A percentile compares a stretch with the other conserved stretches of the same genome.
phyloP scores from a whole-genome alignment of 2,113 vertebrate genomes.

The Aspiorhynchus laticeps region DNA sequence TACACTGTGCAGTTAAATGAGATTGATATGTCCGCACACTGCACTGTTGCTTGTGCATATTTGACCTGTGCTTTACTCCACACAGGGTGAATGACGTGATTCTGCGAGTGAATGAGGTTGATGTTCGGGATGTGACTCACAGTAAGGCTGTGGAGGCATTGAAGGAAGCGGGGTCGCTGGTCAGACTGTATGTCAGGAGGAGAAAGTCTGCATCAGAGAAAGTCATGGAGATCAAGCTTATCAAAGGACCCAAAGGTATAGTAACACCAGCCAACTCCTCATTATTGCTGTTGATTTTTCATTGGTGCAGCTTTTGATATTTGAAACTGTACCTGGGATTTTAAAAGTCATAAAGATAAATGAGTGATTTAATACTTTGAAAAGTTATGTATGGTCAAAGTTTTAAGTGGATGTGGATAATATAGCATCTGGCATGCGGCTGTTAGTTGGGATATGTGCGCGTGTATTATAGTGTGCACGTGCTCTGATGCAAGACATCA shows the following conservation, averaged over 20 bases:
- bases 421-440: background rate
- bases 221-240: conserved; percentile 94
- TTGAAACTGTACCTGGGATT: background rate
- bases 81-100: conserved; percentile 95
- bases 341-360: background rate
- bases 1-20: background rate
- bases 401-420: background rate
- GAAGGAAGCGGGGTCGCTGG: conserved; percentile 95
- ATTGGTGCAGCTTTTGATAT: background rate
- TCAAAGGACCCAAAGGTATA: conserved; percentile 97
- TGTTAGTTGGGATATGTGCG: background rate
- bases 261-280: background rate
- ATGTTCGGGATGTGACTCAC: conserved; percentile 95
- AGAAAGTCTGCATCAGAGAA: conserved; percentile 92
- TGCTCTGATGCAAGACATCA: background rate
- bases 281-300: background rate
- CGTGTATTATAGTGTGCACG: background rate
- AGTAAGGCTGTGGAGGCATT: conserved; percentile 95
- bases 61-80: background rate
- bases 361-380: background rate
- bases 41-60: background rate
- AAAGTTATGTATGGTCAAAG: background rate
- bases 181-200: conserved; percentile 90
- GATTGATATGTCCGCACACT: background rate
- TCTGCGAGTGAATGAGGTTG: conserved; percentile 91